Evolutionary conservation across 1,140 invertebrate genomes (phyloP).

Genomic region (Adelges cooleyi): DNA sequence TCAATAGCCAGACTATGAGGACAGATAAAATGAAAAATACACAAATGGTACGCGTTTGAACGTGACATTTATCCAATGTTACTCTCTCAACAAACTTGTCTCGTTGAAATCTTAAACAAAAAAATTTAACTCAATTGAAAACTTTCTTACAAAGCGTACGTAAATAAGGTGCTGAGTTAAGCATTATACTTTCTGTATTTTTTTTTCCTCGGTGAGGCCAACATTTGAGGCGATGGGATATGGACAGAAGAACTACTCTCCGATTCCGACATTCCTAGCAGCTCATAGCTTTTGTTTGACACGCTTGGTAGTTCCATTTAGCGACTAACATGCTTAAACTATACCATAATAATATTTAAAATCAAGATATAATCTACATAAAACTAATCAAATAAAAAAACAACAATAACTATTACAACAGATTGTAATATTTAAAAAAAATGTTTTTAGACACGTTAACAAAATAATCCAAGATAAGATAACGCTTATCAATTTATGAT

Average conservation of each 20-base stretch:
- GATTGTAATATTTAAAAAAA: no score
- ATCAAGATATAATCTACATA: no score
- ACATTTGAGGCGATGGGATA: constrained; percentile 1
- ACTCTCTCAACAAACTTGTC: neutral
- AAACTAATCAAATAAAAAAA: no score
- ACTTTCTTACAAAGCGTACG: no score
- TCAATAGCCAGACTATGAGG: constrained; percentile 10
- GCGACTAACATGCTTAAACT: constrained; percentile 8
- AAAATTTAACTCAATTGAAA: neutral
- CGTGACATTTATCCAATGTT: constrained; percentile 3
- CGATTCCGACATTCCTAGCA: constrained; percentile 7
- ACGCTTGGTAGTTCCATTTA: constrained; percentile 10
- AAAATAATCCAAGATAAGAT: no score
- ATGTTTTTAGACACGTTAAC: no score
- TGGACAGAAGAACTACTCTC: constrained; percentile 4
- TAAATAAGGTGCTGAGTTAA: neutral
- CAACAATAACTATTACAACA: no score
- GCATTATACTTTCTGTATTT: neutral
- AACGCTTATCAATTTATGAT: no score
- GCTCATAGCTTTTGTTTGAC: constrained; percentile 9
- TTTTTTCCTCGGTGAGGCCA: constrained; percentile 11
- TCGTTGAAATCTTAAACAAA: neutral
- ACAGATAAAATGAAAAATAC: constrained; percentile 13
- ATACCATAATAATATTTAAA: no score
- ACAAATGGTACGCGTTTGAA: neutral